Percentiles rank a stretch among this genome's conserved stretches.
These are phyloP conservation scores for Montipora efflorescens DNA, from an alignment of 64 coral and sea anemone species.

Conservation along the genomic window DNA sequence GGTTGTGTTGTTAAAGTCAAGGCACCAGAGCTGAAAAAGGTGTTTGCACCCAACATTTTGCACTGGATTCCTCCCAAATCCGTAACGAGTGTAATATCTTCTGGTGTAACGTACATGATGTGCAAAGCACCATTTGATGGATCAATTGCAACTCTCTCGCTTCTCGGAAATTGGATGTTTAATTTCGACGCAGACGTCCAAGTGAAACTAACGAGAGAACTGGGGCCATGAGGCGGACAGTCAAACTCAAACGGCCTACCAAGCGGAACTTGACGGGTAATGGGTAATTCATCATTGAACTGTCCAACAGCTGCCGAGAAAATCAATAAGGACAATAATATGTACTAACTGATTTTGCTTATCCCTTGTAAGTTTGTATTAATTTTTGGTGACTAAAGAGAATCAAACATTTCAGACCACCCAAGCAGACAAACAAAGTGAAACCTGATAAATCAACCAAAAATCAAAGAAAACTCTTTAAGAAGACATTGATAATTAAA, in stretches of 20 bases:
- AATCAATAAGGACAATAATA: too few species aligned
- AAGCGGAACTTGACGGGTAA: neutral
- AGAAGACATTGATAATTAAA: too few species aligned
- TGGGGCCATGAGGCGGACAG: neutral
- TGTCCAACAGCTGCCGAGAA: neutral
- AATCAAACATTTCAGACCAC: too few species aligned
- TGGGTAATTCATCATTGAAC: neutral
- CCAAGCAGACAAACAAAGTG: too few species aligned
- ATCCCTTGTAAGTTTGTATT: too few species aligned
- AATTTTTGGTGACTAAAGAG: too few species aligned
- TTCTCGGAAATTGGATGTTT: neutral
- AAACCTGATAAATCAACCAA: too few species aligned
- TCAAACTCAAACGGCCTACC: neutral
- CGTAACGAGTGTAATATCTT: neutral
- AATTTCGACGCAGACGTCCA: neutral
- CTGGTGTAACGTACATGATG: conserved; percentile 16
- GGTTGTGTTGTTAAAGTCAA: neutral
- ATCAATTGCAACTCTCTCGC: neutral
- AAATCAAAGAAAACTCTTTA: too few species aligned
- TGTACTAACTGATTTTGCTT: too few species aligned
- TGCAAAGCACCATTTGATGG: conserved; percentile 30
- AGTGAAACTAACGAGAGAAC: neutral
- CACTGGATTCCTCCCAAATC: conserved; percentile 5
- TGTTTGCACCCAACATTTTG: conserved; percentile 20
- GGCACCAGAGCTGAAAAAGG: neutral